Evolutionary conservation across 2,797 vertebrate species (phyloP), one percentile per base, ranked within the genome.

Genomic region (Pangasius djambal): DNA sequence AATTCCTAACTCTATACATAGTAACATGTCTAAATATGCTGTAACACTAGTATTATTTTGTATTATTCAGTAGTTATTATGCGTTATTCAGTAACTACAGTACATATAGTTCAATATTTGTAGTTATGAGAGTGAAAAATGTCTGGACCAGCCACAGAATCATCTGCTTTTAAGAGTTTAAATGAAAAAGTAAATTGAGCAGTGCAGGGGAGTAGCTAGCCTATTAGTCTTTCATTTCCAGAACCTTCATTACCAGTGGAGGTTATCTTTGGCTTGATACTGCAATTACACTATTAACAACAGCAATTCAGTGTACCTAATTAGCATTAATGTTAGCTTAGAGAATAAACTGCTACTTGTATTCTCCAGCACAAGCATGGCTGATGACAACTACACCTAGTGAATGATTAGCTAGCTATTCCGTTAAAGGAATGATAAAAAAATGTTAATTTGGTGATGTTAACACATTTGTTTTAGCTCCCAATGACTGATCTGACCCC

Each of bases 181-280:
- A 67, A 48, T 48, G n/a, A 44, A 65, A 65, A 16, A 37, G 28
- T 28, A 59, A 83, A 61, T 61, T 25, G 22, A 83, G 12, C 34
- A 8, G 28, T 8, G 15, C 22, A 83, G 20, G 4, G 5, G 7
- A 83, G 6, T 16, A 83, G 37, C 81, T 63, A 63, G 37, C 3
- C 34, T n/a, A 48, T 83, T 83, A 65, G 59, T 48, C 13, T 48
- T 65, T 83, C 22, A 83, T n/a, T 83, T 44, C 37, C 6, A 44
- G n/a, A 44, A 7, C 25, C 82, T 83, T 44, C 81, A 83, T 65
- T 83, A 63, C 61, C 48, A 57, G 81, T 13, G 3, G 22, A 63
- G 13, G 57, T 83, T 65, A 65, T 83, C 81, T 83, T 63, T 28
- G 0, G 59, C 82, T 65, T 83, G 72, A 86, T 74, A 59, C 65